A percentile compares a stretch with the other conserved stretches of the same genome.
Conservation (phyloP, 2,113 vertebrate genomes). For the Ploceus nigricollis region DNA sequence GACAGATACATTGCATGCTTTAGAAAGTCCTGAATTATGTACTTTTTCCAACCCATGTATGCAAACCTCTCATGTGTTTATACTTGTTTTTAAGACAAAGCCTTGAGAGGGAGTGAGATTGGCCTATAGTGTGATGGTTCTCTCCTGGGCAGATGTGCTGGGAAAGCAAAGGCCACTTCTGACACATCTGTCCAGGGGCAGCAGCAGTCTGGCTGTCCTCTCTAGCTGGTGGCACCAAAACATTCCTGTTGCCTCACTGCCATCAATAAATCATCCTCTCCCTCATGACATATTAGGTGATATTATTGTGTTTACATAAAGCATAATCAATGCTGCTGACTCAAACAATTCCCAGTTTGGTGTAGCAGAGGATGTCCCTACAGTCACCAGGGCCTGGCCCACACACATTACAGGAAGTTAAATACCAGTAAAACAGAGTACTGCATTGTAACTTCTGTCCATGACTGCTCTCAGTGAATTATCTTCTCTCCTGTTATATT, state of each 20-base stretch:
- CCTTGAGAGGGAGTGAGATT: not conserved
- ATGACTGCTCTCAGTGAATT: not conserved
- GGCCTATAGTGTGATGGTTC: accelerated
- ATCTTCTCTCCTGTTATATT: not conserved
- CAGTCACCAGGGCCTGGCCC: not conserved
- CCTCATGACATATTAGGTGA: not conserved
- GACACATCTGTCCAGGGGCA: not conserved
- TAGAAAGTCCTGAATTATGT: not conserved
- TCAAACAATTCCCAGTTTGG: not conserved
- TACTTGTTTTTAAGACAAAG: not conserved
- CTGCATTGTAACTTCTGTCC: not conserved
- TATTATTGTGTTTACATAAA: not conserved
- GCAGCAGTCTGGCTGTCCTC: not conserved
- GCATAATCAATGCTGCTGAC: not conserved
- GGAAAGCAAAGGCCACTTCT: not conserved
- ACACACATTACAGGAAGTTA: not conserved
- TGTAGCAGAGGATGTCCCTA: not conserved
- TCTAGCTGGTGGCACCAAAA: not conserved
- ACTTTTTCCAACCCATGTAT: not conserved
- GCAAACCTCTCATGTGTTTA: not conserved
- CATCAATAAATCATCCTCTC: not conserved
- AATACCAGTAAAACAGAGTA: not conserved
- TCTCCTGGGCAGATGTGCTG: not conserved
- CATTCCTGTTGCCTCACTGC: not conserved
- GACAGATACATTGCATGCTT: not conserved